Evolutionary conservation across 2,888 invertebrate genomes (phyloP).

Genomic region (Gymnoscelis rufifasciata): DNA sequence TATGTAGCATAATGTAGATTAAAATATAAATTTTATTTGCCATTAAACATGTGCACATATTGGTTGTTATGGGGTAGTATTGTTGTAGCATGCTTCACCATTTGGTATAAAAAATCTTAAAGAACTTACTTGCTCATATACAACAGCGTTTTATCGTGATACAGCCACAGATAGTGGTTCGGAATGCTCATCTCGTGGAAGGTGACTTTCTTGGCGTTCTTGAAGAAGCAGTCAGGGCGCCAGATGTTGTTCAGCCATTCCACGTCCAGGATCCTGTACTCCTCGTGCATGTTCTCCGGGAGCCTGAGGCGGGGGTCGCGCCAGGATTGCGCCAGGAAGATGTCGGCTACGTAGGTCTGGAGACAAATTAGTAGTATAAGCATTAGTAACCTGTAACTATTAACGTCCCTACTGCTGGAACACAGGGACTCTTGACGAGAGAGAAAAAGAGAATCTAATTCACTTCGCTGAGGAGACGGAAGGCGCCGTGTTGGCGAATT

Average conservation of each 20-base stretch:
- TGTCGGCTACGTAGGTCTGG: conserved; percentile 95
- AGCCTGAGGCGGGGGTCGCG: conserved; percentile 91
- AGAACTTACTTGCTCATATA: conserved; percentile 96
- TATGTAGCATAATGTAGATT: too few relatives aligned
- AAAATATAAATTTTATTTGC: too few relatives aligned
- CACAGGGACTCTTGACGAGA: too few relatives aligned
- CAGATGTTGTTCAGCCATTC: conserved; percentile 94
- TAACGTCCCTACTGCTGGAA: too few relatives aligned
- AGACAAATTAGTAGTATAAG: conserved; percentile 22
- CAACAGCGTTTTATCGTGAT: conserved; percentile 93
- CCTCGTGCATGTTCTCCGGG: conserved; percentile 96
- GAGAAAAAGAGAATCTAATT: too few relatives aligned
- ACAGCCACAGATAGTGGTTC: conserved; percentile 94
- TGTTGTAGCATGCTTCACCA: too few relatives aligned
- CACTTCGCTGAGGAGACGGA: too few relatives aligned
- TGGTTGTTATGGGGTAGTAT: too few relatives aligned
- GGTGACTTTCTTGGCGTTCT: conserved; percentile 95
- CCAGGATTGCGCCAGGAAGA: conserved; percentile 96
- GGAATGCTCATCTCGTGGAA: conserved; percentile 97
- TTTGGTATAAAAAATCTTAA: too few relatives aligned
- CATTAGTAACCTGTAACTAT: too few relatives aligned
- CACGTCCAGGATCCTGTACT: conserved; percentile 92
- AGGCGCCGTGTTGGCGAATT: too few relatives aligned
- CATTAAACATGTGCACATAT: too few relatives aligned
- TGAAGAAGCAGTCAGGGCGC: conserved; percentile 96